Evolutionary conservation across 2,797 vertebrate genomes (phyloP), one percentile per base, ranked within the genome.

Genomic region (Holocentrus rufus): DNA sequence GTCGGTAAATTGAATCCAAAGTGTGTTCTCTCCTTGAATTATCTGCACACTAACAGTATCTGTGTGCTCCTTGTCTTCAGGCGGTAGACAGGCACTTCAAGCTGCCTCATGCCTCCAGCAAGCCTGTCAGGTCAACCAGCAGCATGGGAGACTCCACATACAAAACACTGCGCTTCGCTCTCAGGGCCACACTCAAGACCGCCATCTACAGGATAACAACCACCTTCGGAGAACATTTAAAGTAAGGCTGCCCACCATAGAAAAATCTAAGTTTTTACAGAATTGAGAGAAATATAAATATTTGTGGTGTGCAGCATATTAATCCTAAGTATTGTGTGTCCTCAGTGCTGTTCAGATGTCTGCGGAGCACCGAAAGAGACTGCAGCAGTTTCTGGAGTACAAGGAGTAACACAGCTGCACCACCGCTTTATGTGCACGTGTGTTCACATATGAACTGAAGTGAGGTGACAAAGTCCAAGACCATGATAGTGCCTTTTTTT

Each of bases 71-170:
- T 55, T 2, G 0, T 50, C 42, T 88, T 15, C 88, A 99, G 98
- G 97, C 96, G 0, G 96, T 98, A 2, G 98, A 99, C 81, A 96
- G 96, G 25, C 94, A 98, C 90, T 99, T 99, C 87, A 99, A 98
- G 83, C 94, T 99, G 86, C 98, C 98, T 65, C 96, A 99, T 2
- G 98, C 95, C 66, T 98, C 97, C 64, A 99, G 96, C 85, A 98
- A 98, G 65, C 95, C 97, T 0, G 78, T 93, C 27, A 93, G 95
- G 78, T 84, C 78, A 8, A 87, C 90, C 55, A 91, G 92, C 80
- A 94, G 92, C 83, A 90, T 98, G 86, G 94, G 94, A 81, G 96
- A 99, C 83, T 92, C 95, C 0, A 94, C 95, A 10, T 96, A 96
- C 81, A 99, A 97, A 90, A 98, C 96, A 0, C 93, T 98, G 80